phyloP scores from a whole-genome alignment of 1,140 invertebrate genomes.

The Dufourea novaeangliae region DNA sequence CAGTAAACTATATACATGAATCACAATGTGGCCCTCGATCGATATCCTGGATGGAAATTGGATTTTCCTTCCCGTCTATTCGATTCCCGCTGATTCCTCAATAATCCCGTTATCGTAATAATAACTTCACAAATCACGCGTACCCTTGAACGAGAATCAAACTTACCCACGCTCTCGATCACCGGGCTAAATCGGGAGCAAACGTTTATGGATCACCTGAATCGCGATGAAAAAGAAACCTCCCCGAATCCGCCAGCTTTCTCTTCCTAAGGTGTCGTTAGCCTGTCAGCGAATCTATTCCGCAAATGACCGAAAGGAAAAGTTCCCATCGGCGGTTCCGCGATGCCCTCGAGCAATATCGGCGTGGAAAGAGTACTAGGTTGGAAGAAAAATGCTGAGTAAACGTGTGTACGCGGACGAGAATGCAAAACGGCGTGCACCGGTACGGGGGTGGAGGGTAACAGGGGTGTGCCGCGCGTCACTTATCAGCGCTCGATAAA shows the following conservation, averaged over 20 bases:
- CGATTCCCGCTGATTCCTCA: too few relatives aligned
- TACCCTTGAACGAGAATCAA: too few relatives aligned
- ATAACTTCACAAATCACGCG: too few relatives aligned
- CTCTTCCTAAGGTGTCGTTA: slow-evolving; percentile 4
- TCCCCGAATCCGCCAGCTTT: neutral
- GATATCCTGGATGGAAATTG: slow-evolving; percentile 12
- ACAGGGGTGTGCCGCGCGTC: neutral
- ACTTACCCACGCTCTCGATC: too few relatives aligned
- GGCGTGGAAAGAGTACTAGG: neutral
- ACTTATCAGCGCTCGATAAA: slow-evolving; percentile 28
- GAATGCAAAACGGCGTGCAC: slow-evolving; percentile 17
- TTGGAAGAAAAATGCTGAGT: slow-evolving; percentile 18
- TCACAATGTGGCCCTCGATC: too few relatives aligned
- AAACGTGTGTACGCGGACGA: neutral
- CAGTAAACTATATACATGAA: too few relatives aligned
- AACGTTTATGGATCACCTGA: too few relatives aligned
- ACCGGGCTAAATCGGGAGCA: too few relatives aligned
- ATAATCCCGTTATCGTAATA: too few relatives aligned
- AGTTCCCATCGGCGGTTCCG: neutral
- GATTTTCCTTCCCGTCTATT: neutral
- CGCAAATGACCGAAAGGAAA: slow-evolving; percentile 7
- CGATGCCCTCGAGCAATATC: neutral
- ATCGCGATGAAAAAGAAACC: slow-evolving; percentile 5
- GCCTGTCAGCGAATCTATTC: neutral
- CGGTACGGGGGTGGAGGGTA: neutral